Conservation (phyloP, 2,888 invertebrate species). For the Drosophila hawaiiensis region DNA sequence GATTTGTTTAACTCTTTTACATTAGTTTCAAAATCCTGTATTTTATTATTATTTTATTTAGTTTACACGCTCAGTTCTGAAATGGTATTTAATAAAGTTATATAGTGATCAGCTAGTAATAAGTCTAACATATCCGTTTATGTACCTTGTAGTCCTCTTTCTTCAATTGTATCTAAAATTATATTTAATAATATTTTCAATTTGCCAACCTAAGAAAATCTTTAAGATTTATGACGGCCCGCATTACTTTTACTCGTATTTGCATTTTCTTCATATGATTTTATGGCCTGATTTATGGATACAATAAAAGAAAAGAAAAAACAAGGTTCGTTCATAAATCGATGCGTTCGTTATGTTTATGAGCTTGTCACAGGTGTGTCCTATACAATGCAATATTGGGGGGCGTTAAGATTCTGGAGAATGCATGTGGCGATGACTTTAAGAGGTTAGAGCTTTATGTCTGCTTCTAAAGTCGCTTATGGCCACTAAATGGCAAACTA, state of each 20-base stretch:
- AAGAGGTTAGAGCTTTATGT: conserved; percentile 31
- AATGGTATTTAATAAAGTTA: background rate
- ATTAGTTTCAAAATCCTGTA: background rate
- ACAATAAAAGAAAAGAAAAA: conserved; percentile 49
- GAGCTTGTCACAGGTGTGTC: conserved; percentile 72
- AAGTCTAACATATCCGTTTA: background rate
- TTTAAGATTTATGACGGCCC: conserved; percentile 33
- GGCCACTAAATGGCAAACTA: conserved; percentile 59
- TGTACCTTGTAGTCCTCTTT: background rate
- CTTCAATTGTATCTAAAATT: background rate
- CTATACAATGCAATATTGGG: conserved; percentile 57
- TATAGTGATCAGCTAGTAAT: background rate
- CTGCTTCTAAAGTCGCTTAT: conserved; percentile 23
- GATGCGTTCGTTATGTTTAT: conserved; percentile 58
- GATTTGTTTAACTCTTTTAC: background rate
- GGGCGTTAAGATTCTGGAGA: conserved; percentile 35
- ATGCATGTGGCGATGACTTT: conserved; percentile 19
- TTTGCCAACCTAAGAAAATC: conserved; percentile 13
- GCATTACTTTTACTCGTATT: conserved; percentile 29
- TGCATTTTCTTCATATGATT: conserved; percentile 45
- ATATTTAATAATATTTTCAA: conserved; percentile 22
- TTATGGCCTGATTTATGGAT: conserved; percentile 61
- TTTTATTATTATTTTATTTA: background rate
- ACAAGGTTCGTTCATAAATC: conserved; percentile 47
- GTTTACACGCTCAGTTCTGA: background rate